Evolutionary conservation across 2,888 invertebrate genomes (phyloP).

Genomic region (Platycheirus albimanus): DNA sequence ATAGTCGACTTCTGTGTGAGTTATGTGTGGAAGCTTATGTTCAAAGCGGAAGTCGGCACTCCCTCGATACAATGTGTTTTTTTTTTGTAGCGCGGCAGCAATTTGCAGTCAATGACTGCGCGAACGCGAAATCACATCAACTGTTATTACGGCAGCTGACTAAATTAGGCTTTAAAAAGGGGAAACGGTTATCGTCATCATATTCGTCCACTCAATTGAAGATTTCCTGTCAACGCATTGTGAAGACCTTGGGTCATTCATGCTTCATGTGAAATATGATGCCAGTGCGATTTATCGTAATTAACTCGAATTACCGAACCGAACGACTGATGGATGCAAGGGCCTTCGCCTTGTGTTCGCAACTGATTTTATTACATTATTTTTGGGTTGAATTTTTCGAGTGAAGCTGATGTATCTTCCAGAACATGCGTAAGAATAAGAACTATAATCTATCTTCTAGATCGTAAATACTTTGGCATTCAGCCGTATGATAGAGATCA

Average conservation of each 20-base stretch:
- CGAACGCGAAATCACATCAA: constrained; percentile 68
- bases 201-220: constrained; percentile 64
- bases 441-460: constrained; percentile 26
- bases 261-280: constrained; percentile 51
- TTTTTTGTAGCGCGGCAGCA: constrained; percentile 22
- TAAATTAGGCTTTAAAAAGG: constrained; percentile 64
- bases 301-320: constrained; percentile 58
- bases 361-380: too few species aligned
- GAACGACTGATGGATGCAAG: constrained; percentile 10
- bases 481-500: too few species aligned
- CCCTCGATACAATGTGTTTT: constrained; percentile 64
- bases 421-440: not conserved
- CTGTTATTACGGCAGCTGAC: constrained; percentile 68
- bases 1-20: constrained; percentile 66
- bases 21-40: constrained; percentile 69
- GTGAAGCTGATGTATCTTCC: too few species aligned
- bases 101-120: constrained; percentile 70
- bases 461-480: constrained; percentile 49
- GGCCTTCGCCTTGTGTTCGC: constrained; percentile 22
- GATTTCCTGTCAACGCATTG: constrained; percentile 69
- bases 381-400: too few species aligned
- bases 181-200: constrained; percentile 39
- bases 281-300: constrained; percentile 62
- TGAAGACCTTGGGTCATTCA: constrained; percentile 46
- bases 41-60: constrained; percentile 74